phyloP scores from a whole-genome alignment of 2,888 invertebrate genomes.

The Andrena haemorrhoa region DNA sequence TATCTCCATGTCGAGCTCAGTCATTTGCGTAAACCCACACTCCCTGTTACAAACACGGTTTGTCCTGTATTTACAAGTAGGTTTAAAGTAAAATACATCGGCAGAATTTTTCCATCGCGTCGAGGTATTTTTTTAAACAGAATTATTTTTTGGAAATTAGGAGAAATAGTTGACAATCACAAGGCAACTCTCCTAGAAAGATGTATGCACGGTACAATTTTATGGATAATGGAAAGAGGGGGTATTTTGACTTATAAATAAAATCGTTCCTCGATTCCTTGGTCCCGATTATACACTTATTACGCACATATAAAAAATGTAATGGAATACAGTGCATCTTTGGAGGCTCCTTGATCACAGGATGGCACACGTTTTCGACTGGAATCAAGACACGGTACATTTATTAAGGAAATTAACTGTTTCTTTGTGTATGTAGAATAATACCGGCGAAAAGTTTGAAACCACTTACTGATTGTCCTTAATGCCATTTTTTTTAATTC shows the following conservation, averaged over 20 bases:
- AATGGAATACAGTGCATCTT: slow-evolving; percentile 57
- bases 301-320: slow-evolving; percentile 68
- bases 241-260: slow-evolving; percentile 1
- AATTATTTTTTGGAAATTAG: not conserved
- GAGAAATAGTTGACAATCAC: not conserved
- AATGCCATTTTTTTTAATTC: too few species aligned
- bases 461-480: too few species aligned
- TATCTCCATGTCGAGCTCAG: not conserved
- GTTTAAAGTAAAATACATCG: not conserved
- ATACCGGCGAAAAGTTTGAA: too few species aligned
- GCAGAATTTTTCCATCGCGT: not conserved
- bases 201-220: not conserved
- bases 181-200: not conserved
- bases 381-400: slow-evolving; percentile 53
- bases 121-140: not conserved
- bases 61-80: slow-evolving; percentile 34
- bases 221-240: slow-evolving; percentile 17
- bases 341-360: slow-evolving; percentile 71
- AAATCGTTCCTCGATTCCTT: slow-evolving; percentile 41
- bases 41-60: not conserved
- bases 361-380: slow-evolving; percentile 79
- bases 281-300: slow-evolving; percentile 74
- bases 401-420: not conserved
- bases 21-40: not conserved
- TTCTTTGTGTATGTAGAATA: too few species aligned